Base-by-base conservation (phyloP, 2,797 vertebrate genomes). In the Protonibea diacanthus region DNA sequence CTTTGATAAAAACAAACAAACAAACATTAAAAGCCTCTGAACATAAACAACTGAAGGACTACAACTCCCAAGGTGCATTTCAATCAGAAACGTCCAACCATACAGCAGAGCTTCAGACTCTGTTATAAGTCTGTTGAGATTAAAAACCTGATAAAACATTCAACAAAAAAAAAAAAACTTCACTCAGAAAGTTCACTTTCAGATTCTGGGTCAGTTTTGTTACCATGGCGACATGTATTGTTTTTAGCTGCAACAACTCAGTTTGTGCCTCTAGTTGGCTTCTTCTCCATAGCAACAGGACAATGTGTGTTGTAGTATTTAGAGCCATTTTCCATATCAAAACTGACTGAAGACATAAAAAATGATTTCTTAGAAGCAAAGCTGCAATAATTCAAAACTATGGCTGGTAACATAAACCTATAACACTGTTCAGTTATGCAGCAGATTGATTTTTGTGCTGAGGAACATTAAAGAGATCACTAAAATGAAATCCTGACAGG, bases 271-370 rank as follows among this genome's bases (percentile, higher is more conserved):
- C 57, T 40, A 33, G 20, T 38, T 57, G 9, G 12, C 21, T 60
- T 23, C 13, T 9, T 60, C 57, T 60, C n/a, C 58, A 42, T n/a
- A 23, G 58, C 58, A 44, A 60, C 38, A 66, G 63, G 33, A 38
- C 51, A 40, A 38, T 14, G 18, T 52, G 40, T 8, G 52, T 21
- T 45, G 40, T 61, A 17, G 21, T 40, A 14, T 59, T 58, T 40
- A 9, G 40, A 42, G n/a, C 13, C n/a, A 23, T 15, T 23, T 21
- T 14, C 23, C 13, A 27, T 7, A 55, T 14, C 52, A 49, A 49
- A 49, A 18, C 7, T 38, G 6, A 49, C 15, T 1, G n/a, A 58
- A 53, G 9, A 25, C 2, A 53, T 13, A 14, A 44, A 38, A 58
- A 18, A 58, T n/a, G 27, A n/a, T 58, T 58, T 38, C 12, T 25